Conservation (phyloP, 2,113 vertebrate species). For the crab-eating macaque (Macaca fascicularis) region DNA sequence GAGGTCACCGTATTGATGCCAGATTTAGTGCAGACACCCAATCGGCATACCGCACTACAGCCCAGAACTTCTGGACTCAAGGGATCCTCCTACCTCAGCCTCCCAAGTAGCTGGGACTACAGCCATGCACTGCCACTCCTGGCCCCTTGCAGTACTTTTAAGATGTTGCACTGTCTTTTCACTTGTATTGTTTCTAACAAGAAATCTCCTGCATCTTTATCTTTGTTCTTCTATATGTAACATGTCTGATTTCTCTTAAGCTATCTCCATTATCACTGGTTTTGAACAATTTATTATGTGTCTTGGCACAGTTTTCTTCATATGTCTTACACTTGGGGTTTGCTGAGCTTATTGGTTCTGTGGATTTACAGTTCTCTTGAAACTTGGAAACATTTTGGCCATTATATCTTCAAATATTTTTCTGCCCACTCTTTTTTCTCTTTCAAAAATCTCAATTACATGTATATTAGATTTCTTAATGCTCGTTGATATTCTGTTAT, state of each 20-base stretch:
- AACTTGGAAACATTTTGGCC: background rate
- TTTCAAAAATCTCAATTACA: background rate
- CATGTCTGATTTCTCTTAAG: background rate
- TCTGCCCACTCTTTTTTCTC: background rate
- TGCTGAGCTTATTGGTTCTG: background rate
- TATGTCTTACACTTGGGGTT: background rate
- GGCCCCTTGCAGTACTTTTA: background rate
- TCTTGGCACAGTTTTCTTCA: background rate
- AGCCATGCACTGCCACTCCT: too few species aligned
- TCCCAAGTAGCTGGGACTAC: too few species aligned
- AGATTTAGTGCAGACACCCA: too few species aligned
- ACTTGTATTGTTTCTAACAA: background rate
- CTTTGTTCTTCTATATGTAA: background rate
- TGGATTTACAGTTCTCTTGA: background rate
- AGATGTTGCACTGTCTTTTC: background rate
- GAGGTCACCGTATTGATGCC: too few species aligned
- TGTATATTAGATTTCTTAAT: background rate
- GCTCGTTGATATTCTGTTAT: background rate
- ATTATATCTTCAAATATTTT: constrained; percentile 1
- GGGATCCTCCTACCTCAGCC: too few species aligned
- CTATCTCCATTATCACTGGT: background rate
- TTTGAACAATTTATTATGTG: background rate
- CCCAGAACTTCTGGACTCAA: too few species aligned
- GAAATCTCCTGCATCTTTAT: background rate
- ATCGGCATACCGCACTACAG: too few species aligned